Evolutionary conservation across 2,797 vertebrate species (phyloP), one percentile per base, ranked within the genome.

Genomic region (Enteromius afrohamiltoni): DNA sequence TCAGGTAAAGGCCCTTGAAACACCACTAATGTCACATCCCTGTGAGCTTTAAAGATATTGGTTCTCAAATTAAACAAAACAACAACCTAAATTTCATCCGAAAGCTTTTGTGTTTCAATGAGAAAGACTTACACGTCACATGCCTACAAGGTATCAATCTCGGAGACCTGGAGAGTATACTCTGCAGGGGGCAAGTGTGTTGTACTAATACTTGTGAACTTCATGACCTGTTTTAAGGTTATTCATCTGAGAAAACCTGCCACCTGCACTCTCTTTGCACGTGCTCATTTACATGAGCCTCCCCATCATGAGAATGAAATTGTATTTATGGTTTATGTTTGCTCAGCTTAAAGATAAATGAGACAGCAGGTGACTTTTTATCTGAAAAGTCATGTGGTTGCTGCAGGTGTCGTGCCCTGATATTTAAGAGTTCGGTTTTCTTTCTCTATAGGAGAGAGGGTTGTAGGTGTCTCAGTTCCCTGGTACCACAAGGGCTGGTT

Each of bases 61-160:
- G 49, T 58, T 79, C 26, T 62, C 51, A 84, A 79, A 88, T 85
- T 23, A 83, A 86, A 83, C 69, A 79, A 70, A 83, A 84, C 68
- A 80, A 34, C 19, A 67, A 76, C 60, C 65, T 76, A 37, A 17
- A 64, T 77, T 47, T 51, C 29, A 51, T 79, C 53, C 53, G 62
- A 74, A 71, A 70, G 53, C 78, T 23, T 77, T 74, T 53, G 62
- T 14, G 51, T 53, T 53, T 75, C 29, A 71, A 17, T 83, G 49
- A n/a, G 34, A 49, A 60, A 79, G n/a, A 60, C 26, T 51, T 69
- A 8, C 21, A 23, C 47, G 34, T 45, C 26, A 79, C 31, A 58
- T 80, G 83, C 55, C 74, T 55, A 71, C 42, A 80, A 53, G 77
- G 29, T 64, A 70, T 74, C 69, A 60, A 49, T 82, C 62, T 49